Conservation (phyloP, 2,888 invertebrate species). For the Agriopis leucophaearia region DNA sequence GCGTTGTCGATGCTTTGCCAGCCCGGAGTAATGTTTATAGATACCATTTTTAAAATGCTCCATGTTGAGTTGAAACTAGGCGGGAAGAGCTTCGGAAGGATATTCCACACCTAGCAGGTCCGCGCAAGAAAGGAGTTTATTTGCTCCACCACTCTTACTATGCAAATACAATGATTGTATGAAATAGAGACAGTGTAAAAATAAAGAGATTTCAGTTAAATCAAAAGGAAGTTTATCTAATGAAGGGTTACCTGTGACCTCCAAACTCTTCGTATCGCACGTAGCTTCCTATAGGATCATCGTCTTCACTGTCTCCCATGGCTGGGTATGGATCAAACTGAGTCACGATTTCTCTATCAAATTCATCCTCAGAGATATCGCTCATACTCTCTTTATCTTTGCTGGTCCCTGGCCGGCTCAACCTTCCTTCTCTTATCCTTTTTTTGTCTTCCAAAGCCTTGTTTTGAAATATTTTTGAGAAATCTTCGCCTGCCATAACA, state of each 20-base stretch:
- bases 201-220: neutral
- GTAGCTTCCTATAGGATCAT: slow-evolving; percentile 90
- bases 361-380: slow-evolving; percentile 71
- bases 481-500: slow-evolving; percentile 95
- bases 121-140: no score
- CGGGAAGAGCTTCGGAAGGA: no score
- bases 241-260: slow-evolving; percentile 74
- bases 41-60: no score
- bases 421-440: slow-evolving; percentile 65
- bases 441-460: slow-evolving; percentile 77
- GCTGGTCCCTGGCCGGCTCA: slow-evolving; percentile 70
- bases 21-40: no score
- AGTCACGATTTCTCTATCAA: slow-evolving; percentile 76
- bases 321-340: slow-evolving; percentile 91
- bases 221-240: neutral
- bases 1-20: no score
- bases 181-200: neutral
- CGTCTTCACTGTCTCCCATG: slow-evolving; percentile 92
- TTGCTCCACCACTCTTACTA: no score
- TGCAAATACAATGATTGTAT: neutral
- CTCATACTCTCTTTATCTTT: slow-evolving; percentile 69
- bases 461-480: slow-evolving; percentile 86
- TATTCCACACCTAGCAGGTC: no score
- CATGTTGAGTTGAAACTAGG: no score
- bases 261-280: slow-evolving; percentile 90